These are phyloP conservation scores for Hyperoplus lanceolatus DNA, from an alignment of 2,797 vertebrate genomes.

Conservation along the genomic window DNA sequence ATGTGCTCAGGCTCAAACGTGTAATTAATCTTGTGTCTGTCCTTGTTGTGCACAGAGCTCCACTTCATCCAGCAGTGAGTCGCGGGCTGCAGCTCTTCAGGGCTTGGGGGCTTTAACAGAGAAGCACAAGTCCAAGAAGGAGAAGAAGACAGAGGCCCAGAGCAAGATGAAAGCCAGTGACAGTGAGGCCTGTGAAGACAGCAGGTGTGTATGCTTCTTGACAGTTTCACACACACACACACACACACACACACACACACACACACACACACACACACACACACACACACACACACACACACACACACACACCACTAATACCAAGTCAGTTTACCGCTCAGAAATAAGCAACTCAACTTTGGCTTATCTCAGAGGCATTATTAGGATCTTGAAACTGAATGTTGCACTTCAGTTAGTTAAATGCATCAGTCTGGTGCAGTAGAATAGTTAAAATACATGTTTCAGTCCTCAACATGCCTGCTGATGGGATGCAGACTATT, in stretches of 20 bases:
- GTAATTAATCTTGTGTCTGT: not conserved
- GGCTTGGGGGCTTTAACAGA: slow-evolving; percentile 27
- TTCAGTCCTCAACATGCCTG: too few relatives aligned
- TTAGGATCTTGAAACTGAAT: too few relatives aligned
- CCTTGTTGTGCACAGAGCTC: slow-evolving; percentile 47
- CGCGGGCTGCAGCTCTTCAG: slow-evolving; percentile 4
- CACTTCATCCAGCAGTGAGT: slow-evolving; percentile 34
- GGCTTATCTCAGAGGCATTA: not conserved
- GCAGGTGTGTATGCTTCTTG: slow-evolving; percentile 62
- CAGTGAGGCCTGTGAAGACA: slow-evolving; percentile 64
- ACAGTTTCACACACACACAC: not conserved
- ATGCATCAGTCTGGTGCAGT: too few relatives aligned
- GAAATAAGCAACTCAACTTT: not conserved
- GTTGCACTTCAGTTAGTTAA: too few relatives aligned
- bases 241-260: not conserved
- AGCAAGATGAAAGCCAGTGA: slow-evolving; percentile 74
- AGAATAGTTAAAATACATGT: too few relatives aligned
- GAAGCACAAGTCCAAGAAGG: slow-evolving; percentile 66
- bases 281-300: not conserved
- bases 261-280: too few relatives aligned
- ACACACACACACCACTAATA: too few relatives aligned
- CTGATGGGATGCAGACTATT: too few relatives aligned
- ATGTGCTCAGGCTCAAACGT: not conserved
- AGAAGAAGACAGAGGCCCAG: slow-evolving; percentile 82
- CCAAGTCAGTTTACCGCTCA: not conserved